Evolutionary conservation across 2,113 vertebrate genomes (phyloP).

Genomic region (Sander vitreus): DNA sequence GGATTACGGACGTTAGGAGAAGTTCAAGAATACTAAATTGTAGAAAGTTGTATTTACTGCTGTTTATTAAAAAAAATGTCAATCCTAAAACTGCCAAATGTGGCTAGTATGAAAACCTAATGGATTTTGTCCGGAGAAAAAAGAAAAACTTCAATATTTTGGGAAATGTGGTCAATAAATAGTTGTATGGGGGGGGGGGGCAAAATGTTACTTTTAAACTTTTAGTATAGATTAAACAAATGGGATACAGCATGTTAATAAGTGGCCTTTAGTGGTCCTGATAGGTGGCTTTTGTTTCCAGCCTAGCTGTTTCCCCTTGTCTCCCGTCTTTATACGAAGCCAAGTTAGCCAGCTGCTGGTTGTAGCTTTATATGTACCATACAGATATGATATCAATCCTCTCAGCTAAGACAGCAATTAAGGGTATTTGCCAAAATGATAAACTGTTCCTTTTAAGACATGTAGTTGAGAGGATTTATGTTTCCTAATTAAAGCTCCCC

Average conservation of each 20-base stretch:
- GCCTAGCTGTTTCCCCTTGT: not conserved
- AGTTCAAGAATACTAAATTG: not conserved
- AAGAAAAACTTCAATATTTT: not conserved
- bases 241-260: not conserved
- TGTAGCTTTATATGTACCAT: not conserved
- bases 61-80: not conserved
- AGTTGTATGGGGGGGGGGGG: not conserved
- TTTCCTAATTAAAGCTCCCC: constrained; percentile 36
- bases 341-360: not conserved
- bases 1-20: not conserved
- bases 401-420: not conserved
- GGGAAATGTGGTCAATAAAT: not conserved
- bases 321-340: not conserved
- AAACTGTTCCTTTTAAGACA: constrained; percentile 14
- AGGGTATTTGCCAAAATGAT: not conserved
- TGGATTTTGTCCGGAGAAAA: not conserved
- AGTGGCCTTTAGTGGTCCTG: too few relatives aligned
- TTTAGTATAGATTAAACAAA: not conserved
- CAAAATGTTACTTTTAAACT: not conserved
- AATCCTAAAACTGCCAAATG: not conserved
- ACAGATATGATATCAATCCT: not conserved
- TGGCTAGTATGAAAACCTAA: not conserved
- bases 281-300: too few relatives aligned
- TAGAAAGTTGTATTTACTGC: not conserved
- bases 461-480: constrained; percentile 31